Evolutionary conservation across 1,140 invertebrate genomes (phyloP).

Genomic region (Drosophila mauritiana): DNA sequence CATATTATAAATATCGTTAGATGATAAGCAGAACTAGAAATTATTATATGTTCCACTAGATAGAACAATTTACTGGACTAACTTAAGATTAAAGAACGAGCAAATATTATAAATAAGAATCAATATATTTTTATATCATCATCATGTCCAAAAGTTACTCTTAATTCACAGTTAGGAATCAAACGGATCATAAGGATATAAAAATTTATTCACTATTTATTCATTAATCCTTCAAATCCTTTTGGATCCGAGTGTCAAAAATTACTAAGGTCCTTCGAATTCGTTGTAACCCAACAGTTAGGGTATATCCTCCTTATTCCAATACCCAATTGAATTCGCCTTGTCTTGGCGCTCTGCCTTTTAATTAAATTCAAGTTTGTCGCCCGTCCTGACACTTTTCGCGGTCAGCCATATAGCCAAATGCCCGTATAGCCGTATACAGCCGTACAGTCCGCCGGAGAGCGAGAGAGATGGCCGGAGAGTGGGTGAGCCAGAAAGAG

Average conservation of each 20-base stretch:
- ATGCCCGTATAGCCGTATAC: constrained; percentile 6
- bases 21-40: background rate
- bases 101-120: too few relatives aligned
- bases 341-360: constrained; percentile 45
- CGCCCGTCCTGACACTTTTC: constrained; percentile 68
- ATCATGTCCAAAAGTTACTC: too few relatives aligned
- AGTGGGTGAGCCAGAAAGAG: constrained; percentile 27
- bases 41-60: too few relatives aligned
- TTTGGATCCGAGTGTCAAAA: too few relatives aligned
- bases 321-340: constrained; percentile 26
- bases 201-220: too few relatives aligned
- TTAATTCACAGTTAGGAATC: too few relatives aligned
- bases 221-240: too few relatives aligned
- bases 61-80: too few relatives aligned
- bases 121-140: too few relatives aligned
- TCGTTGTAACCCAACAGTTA: background rate
- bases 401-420: constrained; percentile 48
- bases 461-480: constrained; percentile 25
- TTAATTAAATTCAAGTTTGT: constrained; percentile 82
- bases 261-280: too few relatives aligned
- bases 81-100: background rate
- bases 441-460: constrained; percentile 29
- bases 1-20: background rate
- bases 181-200: too few relatives aligned
- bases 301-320: constrained; percentile 31